Conservation (phyloP, 2,113 vertebrate species). For the Halichoerus grypus region DNA sequence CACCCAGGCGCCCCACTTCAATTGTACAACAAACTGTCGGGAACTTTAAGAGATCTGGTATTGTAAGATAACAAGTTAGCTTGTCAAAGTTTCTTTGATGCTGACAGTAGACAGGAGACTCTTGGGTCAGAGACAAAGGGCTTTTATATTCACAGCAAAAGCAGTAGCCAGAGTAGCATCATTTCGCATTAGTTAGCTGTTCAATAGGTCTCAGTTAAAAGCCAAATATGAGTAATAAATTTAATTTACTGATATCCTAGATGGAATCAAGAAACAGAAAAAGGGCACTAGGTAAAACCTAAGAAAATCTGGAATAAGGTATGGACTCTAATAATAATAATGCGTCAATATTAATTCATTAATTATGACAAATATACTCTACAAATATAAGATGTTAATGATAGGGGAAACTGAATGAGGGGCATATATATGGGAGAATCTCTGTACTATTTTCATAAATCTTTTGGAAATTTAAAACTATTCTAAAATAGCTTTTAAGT, state of each 20-base stretch:
- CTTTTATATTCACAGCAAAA: not conserved
- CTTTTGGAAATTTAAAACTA: not conserved
- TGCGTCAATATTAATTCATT: not conserved
- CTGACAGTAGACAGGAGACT: not conserved
- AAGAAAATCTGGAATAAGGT: not conserved
- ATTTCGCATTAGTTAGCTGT: not conserved
- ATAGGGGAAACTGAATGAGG: not conserved
- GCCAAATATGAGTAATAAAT: not conserved
- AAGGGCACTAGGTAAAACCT: not conserved
- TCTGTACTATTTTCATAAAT: not conserved
- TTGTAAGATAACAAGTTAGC: not conserved
- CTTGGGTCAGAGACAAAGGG: not conserved
- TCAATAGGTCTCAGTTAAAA: not conserved
- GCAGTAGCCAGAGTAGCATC: not conserved
- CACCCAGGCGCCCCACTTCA: not conserved
- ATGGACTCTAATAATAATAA: not conserved
- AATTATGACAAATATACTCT: not conserved
- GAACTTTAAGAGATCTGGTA: not conserved
- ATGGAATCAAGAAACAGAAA: not conserved
- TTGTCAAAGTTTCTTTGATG: not conserved
- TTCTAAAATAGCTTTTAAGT: not conserved
- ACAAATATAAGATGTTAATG: not conserved
- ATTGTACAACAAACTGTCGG: not conserved
- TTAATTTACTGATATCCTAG: not conserved
- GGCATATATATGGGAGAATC: not conserved